phyloP scores from a whole-genome alignment of 2,113 vertebrate genomes.

The Alligator sinensis region DNA sequence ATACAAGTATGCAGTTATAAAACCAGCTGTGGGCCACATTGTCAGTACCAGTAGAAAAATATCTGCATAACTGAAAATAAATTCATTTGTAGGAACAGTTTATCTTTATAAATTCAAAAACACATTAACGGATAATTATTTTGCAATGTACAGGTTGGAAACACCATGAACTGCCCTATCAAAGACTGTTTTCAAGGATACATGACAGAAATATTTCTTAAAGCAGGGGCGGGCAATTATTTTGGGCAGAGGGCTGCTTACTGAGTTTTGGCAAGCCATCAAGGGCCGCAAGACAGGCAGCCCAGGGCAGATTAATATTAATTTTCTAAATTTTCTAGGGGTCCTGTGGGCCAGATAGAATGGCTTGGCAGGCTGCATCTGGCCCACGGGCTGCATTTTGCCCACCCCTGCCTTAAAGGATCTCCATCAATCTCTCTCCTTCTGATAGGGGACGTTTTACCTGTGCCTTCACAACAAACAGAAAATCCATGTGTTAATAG shows the following conservation, averaged over 20 bases:
- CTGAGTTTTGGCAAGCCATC: too few species aligned
- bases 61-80: not conserved
- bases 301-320: too few species aligned
- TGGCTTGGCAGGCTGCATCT: too few species aligned
- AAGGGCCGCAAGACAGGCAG: too few species aligned
- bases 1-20: not conserved
- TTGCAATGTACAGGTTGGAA: not conserved
- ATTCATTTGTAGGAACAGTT: not conserved
- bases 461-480: not conserved
- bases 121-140: too few species aligned
- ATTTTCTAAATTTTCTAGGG: too few species aligned
- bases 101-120: too few species aligned
- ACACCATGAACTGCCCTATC: not conserved
- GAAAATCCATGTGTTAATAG: conserved; percentile 7
- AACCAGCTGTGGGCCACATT: not conserved
- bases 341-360: too few species aligned
- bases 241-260: too few species aligned
- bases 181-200: not conserved
- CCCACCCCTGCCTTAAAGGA: too few species aligned
- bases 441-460: not conserved
- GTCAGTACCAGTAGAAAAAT: not conserved
- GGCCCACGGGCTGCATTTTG: not conserved
- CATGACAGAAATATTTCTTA: not conserved
- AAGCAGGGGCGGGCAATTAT: not conserved
- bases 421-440: not conserved